Evolutionary conservation across 1,140 invertebrate species (phyloP).

Genomic region (Sesamia nonagrioides): DNA sequence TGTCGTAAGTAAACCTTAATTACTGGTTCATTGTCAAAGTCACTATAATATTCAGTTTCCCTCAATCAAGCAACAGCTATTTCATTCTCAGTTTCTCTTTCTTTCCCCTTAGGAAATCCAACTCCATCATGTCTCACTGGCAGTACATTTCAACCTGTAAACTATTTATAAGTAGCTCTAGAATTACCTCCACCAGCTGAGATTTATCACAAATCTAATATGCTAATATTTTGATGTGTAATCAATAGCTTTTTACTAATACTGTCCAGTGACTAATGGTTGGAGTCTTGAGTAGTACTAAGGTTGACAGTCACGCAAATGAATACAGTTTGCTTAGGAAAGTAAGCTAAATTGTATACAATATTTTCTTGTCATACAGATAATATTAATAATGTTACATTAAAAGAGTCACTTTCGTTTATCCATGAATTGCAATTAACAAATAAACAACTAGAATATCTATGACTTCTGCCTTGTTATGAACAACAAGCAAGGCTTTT

Average conservation of each 20-base stretch:
- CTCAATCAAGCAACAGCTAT: neutral
- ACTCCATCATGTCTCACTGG: neutral
- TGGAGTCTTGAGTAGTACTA: neutral
- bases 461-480: neutral
- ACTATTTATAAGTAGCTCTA: conserved; percentile 22
- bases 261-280: conserved; percentile 8
- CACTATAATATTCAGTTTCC: conserved; percentile 9
- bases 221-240: conserved; percentile 38
- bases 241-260: conserved; percentile 31
- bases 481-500: too few species aligned
- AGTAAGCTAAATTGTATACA: neutral
- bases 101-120: conserved; percentile 23
- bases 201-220: conserved; percentile 42
- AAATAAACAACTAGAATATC: too few species aligned
- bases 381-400: too few species aligned
- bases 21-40: neutral
- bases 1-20: neutral
- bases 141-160: conserved; percentile 18
- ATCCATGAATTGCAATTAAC: too few species aligned
- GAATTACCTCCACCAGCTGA: conserved; percentile 20
- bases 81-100: conserved; percentile 14
- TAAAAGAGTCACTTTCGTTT: too few species aligned
- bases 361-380: neutral
- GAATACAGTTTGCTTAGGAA: neutral
- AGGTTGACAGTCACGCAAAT: conserved; percentile 12